Evolutionary conservation across 2,797 vertebrate species (phyloP).

Genomic region (Melanotaenia trifasciata): DNA sequence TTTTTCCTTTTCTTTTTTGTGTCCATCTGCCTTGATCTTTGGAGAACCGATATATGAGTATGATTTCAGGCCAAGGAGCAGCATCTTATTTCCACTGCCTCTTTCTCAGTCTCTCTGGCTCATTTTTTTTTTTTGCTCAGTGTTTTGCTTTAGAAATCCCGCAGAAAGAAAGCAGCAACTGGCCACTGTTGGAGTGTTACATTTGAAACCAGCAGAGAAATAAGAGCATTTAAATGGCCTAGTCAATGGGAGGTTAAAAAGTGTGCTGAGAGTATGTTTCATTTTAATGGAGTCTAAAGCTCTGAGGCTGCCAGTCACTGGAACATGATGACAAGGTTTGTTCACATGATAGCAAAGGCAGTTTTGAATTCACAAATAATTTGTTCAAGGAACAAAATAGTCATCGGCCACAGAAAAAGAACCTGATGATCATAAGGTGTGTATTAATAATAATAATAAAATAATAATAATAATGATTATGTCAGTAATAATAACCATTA

Average conservation of each 20-base stretch:
- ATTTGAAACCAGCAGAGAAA: slow-evolving; percentile 19
- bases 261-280: background rate
- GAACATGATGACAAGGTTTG: background rate
- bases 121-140: background rate
- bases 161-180: slow-evolving; percentile 17
- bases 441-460: too few species aligned
- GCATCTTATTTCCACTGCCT: background rate
- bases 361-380: background rate
- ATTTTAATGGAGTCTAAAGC: background rate
- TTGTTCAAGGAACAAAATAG: background rate
- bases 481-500: too few species aligned
- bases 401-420: background rate
- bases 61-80: background rate
- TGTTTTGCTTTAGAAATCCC: slow-evolving; percentile 17
- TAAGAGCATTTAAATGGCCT: slow-evolving; percentile 30
- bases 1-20: background rate
- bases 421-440: background rate
- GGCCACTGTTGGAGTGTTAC: slow-evolving; percentile 12
- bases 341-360: background rate
- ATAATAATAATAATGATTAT: too few species aligned
- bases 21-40: background rate
- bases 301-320: background rate
- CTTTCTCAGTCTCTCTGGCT: background rate
- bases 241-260: slow-evolving; percentile 6
- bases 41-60: background rate